Percentiles rank a stretch among this genome's conserved stretches.
phyloP scores from a whole-genome alignment of 2,797 vertebrate genomes.

The Simalia tracyae region DNA sequence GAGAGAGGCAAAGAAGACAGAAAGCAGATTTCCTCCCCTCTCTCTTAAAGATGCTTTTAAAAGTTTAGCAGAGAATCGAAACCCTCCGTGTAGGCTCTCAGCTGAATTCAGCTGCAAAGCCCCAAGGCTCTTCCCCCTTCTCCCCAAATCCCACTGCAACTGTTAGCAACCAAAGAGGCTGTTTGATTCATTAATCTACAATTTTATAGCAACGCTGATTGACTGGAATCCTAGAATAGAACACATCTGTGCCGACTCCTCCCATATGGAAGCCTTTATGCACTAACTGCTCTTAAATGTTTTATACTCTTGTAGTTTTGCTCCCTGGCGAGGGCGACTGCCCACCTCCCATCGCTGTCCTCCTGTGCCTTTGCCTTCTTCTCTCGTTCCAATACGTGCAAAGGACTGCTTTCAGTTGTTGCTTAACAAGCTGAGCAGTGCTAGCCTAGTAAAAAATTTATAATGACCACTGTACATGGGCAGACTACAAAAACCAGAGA shows the following conservation, averaged over 20 bases:
- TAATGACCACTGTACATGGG: slow-evolving; percentile 10
- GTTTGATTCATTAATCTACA: slow-evolving; percentile 22
- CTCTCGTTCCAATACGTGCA: not conserved
- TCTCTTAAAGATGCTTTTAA: not conserved
- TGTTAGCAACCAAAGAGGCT: slow-evolving; percentile 3
- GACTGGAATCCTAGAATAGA: slow-evolving; percentile 23
- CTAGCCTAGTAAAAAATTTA: slow-evolving; percentile 36
- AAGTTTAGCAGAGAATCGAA: not conserved
- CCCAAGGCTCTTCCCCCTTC: not conserved
- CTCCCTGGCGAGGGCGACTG: not conserved
- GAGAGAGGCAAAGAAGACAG: not conserved
- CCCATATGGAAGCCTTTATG: not conserved
- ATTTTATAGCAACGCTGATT: slow-evolving; percentile 32
- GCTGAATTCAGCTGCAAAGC: not conserved
- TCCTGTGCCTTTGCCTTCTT: not conserved
- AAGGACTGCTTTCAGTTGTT: slow-evolving; percentile 22
- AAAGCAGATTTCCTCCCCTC: not conserved
- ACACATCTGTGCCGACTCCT: slow-evolving; percentile 15
- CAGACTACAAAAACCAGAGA: not conserved
- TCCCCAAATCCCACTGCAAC: not conserved
- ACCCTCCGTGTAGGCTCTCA: not conserved
- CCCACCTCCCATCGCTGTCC: not conserved
- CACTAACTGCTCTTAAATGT: slow-evolving; percentile 27
- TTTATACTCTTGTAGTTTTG: slow-evolving; percentile 28
- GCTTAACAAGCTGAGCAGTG: slow-evolving; percentile 28